Conservation (phyloP, 2,888 invertebrate species). For the Heliconius charithonia region DNA sequence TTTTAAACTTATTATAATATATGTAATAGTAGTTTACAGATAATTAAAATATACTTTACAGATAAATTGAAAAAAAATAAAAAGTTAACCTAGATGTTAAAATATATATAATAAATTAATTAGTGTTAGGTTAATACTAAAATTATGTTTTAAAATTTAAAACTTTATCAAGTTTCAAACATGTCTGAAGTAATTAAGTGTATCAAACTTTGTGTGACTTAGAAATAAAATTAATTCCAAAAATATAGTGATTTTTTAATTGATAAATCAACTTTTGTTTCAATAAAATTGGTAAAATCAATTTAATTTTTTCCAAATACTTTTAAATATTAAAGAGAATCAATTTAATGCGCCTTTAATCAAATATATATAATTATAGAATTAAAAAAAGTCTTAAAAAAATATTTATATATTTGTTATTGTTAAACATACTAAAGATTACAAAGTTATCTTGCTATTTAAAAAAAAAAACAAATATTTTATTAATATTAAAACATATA, state of each 20-base stretch:
- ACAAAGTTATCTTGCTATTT: too few species aligned
- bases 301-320: neutral
- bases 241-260: slow-evolving; percentile 55
- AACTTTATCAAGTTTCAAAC: slow-evolving; percentile 54
- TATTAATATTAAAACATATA: too few species aligned
- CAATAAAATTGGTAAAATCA: neutral
- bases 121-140: slow-evolving; percentile 35
- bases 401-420: too few species aligned
- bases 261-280: slow-evolving; percentile 21
- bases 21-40: neutral
- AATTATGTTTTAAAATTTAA: slow-evolving; percentile 37
- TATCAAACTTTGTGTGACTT: slow-evolving; percentile 70
- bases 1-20: slow-evolving; percentile 8
- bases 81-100: slow-evolving; percentile 20
- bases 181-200: slow-evolving; percentile 64
- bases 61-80: neutral
- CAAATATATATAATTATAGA: too few species aligned
- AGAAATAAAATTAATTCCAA: slow-evolving; percentile 64
- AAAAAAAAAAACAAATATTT: too few species aligned
- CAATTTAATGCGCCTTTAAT: too few species aligned
- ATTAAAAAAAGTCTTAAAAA: too few species aligned
- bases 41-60: neutral
- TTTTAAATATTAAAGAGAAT: neutral
- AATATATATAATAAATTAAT: slow-evolving; percentile 1
- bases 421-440: too few species aligned